Percentiles rank a stretch among this genome's conserved stretches.
These are phyloP conservation scores for Spialia ferax DNA, from an alignment of 2,888 invertebrate genomes.

Conservation along the genomic window DNA sequence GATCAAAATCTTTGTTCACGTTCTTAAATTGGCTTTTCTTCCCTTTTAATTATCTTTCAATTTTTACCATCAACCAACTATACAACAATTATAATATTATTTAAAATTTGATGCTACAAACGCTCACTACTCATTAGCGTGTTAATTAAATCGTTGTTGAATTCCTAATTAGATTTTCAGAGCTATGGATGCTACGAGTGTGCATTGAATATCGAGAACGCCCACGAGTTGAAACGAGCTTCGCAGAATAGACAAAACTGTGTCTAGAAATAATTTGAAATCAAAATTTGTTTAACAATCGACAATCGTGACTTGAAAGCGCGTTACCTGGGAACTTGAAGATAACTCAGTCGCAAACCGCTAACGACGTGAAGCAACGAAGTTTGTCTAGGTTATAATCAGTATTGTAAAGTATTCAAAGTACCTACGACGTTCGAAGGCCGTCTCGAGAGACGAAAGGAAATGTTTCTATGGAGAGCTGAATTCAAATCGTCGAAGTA, in stretches of 20 bases:
- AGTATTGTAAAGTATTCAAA: conserved; percentile 32
- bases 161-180: neutral
- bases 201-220: neutral
- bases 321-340: neutral
- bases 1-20: too few relatives aligned
- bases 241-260: neutral
- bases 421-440: conserved; percentile 11
- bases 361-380: conserved; percentile 2
- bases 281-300: conserved; percentile 1
- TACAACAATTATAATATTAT: too few relatives aligned
- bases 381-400: conserved; percentile 24
- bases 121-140: too few relatives aligned
- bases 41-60: too few relatives aligned
- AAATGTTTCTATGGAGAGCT: neutral
- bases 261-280: conserved; percentile 2
- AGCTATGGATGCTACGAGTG: neutral
- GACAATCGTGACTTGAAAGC: conserved; percentile 7
- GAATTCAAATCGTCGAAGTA: neutral
- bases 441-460: neutral
- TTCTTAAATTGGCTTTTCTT: too few relatives aligned
- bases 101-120: too few relatives aligned
- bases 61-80: too few relatives aligned
- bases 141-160: too few relatives aligned
- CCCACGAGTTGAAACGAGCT: neutral
- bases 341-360: neutral